Base-by-base conservation (phyloP, 2,888 invertebrate genomes). In the Esperia sulphurella region DNA sequence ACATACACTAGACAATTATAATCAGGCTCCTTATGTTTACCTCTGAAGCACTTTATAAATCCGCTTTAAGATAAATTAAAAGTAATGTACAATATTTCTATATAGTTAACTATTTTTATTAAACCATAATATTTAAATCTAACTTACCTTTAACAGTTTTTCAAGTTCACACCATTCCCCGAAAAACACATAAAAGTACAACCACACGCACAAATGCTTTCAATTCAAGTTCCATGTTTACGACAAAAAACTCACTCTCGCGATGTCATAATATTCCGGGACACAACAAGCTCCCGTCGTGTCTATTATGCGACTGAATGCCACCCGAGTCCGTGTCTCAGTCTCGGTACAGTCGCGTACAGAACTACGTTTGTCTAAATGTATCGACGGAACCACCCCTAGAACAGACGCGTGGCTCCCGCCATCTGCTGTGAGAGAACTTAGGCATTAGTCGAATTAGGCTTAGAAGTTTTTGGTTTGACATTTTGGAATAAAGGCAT, bases 231-330 rank as follows among this genome's bases (percentile, higher is more conserved):
- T 40, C 35, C 45, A 45, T 40, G 38, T n/a, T 45, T 39, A 3
- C 43, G 43, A 3, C 21, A 31, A 45, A 45, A 41, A 29, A 41
- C 12, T 12, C 29, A 40, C 45, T 13, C 5, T 30, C 45, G 41
- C 35, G 41, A 33, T 14, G 13, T 40, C 8, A 14, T 4, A 30
- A 29, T 9, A 1, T 8, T 8, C 46, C 38, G 42, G 49, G 48
- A 50, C 49, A 54, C 71, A 64, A 55, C 63, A 47, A 31, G n/a
- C 49, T 65, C 50, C 51, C 41, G 14, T 61, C 48, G 57, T 51
- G 51, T 47, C 49, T 52, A 44, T 50, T 49, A 45, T 48, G 13
- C 59, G 61, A 75, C 75, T 75, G 66, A 55, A 51, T 46, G 46
- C 31, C 14, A 43, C 30, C 35, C 13, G 39, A n/a, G 30, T 12